These are phyloP conservation scores for Antheraea assamensis DNA, from an alignment of 2,888 invertebrate genomes.

Conservation along the genomic window DNA sequence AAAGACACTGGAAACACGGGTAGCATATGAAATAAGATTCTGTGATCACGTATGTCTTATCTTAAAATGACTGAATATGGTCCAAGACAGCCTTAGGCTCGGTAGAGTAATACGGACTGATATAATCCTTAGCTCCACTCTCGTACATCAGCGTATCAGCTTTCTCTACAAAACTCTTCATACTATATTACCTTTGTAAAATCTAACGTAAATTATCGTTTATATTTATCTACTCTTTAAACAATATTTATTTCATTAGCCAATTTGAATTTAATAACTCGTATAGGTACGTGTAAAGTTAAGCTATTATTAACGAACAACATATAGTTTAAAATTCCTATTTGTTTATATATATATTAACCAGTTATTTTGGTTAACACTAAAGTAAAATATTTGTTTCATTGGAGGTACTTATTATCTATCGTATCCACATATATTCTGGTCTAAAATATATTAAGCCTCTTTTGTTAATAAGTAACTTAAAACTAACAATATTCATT, in stretches of 20 bases:
- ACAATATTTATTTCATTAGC: background rate
- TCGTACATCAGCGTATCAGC: background rate
- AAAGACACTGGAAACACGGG: background rate
- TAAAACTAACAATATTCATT: no score
- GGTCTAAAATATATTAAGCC: no score
- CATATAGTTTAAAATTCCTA: no score
- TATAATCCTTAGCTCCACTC: background rate
- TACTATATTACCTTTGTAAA: background rate
- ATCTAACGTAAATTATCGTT: background rate
- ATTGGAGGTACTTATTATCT: no score
- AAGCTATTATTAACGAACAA: no score
- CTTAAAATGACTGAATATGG: slow-evolving; percentile 13
- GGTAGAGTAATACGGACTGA: slow-evolving; percentile 2
- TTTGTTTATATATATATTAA: no score
- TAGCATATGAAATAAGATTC: slow-evolving; percentile 5
- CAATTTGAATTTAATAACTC: no score
- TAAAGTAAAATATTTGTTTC: no score
- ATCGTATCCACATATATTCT: no score
- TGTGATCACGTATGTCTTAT: slow-evolving; percentile 14
- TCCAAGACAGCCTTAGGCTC: slow-evolving; percentile 11
- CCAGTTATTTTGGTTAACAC: no score
- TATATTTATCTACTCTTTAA: background rate
- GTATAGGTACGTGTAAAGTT: no score
- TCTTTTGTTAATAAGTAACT: no score
- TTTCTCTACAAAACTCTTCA: background rate